Evolutionary conservation across 2,113 vertebrate genomes (phyloP), one percentile per base, ranked within the genome.

Genomic region (Prionailurus bengalensis): DNA sequence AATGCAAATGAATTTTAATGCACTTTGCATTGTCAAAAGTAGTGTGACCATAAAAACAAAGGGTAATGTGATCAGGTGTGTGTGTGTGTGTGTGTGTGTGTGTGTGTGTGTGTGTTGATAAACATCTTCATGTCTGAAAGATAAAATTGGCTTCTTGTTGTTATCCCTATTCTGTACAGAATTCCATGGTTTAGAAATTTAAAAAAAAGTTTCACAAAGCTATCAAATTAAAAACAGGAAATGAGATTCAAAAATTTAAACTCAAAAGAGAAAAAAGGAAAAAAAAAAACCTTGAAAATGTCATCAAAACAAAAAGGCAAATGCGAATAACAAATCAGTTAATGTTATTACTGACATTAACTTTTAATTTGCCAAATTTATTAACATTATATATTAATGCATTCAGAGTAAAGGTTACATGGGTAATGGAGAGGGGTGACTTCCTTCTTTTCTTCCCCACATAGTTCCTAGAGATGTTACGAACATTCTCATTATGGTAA

Each of bases 301-400:
- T 74, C 53, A 65, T 45, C 94, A 2, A 84, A 78, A 63, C 53
- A 80, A 15, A 76, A 87, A 96, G 6, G 6, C 39, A 84, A 89
- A 55, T 0, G 76, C 7, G 73, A 83, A 63, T 89, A 79, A 63
- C 7, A 89, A 93, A 14, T 91, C 61, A 92, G 4, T 7, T 92
- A 95, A 98, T 96, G 14, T 89, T 85, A 48, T 87, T 92, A 96
- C 58, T 98, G 90, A 95, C 96, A 94, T 25, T 83, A 70, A 96
- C 97, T 89, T 14, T 85, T 98, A 98, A 95, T 96, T 97, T 97
- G 70, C 55, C 27, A 97, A 76, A 94, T 51, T 95, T 89, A 89
- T 97, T 98, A 89, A 96, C 90, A 95, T 98, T 98, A 94, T 95
- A 87, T 97, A 96, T 68, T 95, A 94, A 81, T 73, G 42, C 73